Evolutionary conservation across 2,888 invertebrate genomes (phyloP), one percentile per base, ranked within the genome.

Genomic region (Invenusta paracnida): DNA sequence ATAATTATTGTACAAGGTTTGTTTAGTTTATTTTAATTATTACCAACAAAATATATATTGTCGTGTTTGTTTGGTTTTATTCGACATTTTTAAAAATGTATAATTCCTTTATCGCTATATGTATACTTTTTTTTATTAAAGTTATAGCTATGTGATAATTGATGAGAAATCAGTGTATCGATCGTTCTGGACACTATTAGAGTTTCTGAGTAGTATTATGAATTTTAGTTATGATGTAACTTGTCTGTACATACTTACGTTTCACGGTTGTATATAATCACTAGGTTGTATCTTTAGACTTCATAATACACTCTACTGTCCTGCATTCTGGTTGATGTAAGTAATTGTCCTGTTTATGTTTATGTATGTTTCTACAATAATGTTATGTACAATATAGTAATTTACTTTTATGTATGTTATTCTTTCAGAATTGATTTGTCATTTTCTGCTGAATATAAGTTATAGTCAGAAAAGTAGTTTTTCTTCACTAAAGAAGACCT

Each of bases 91-190:
- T n/a, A n/a, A n/a, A n/a, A n/a, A n/a, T n/a, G n/a, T n/a, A n/a
- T n/a, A n/a, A n/a, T n/a, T n/a, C n/a, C n/a, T n/a, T n/a, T n/a
- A n/a, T n/a, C n/a, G n/a, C n/a, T n/a, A n/a, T n/a, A n/a, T n/a
- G n/a, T n/a, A n/a, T n/a, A n/a, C n/a, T n/a, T n/a, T n/a, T n/a
- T n/a, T n/a, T n/a, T n/a, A n/a, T n/a, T n/a, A n/a, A n/a, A n/a
- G n/a, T n/a, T n/a, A n/a, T n/a, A n/a, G n/a, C n/a, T n/a, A n/a
- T n/a, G n/a, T n/a, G 48, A 48, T 11, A 48, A 11, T 17, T 73
- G 73, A 73, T 73, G 73, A 73, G 73, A 73, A 73, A 73, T 73
- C 73, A 73, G 73, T 73, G 73, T 73, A 73, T 73, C 73, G 73
- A 73, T 73, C 73, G 73, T 73, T 73, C 73, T 73, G 73, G 23